Conservation (phyloP, 2,113 vertebrate genomes). For the Cranoglanis bouderius region DNA sequence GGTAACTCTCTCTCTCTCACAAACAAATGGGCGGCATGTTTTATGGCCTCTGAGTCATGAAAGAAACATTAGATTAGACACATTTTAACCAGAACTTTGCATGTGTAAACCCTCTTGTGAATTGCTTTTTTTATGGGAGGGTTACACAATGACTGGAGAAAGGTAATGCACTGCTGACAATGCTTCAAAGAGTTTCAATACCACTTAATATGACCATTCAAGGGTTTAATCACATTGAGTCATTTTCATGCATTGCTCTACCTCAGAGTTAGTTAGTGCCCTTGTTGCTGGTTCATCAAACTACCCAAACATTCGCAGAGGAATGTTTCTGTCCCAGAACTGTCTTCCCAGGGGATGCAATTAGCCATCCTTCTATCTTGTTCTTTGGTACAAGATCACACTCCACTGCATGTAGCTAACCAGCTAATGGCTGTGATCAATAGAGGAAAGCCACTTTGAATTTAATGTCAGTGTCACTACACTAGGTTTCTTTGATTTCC, state of each 20-base stretch:
- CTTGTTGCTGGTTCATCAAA: conserved; percentile 45
- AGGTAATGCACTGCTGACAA: conserved; percentile 13
- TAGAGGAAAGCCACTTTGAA: background rate
- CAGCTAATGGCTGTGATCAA: background rate
- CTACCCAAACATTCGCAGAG: conserved; percentile 5
- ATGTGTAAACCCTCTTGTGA: background rate
- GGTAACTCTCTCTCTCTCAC: conserved; percentile 13
- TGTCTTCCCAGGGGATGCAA: conserved; percentile 47
- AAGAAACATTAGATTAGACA: conserved; percentile 3
- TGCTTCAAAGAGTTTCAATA: background rate
- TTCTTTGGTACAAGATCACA: conserved; percentile 45
- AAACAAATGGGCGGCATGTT: conserved; percentile 19
- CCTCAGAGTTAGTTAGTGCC: background rate
- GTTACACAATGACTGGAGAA: background rate
- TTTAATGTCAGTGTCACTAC: background rate
- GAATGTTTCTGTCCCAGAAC: conserved; percentile 36
- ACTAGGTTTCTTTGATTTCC: background rate
- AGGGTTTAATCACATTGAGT: conserved; percentile 11
- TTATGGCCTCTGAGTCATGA: conserved; percentile 26
- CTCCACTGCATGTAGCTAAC: conserved; percentile 7
- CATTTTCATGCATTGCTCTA: conserved; percentile 22
- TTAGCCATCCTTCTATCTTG: conserved; percentile 40
- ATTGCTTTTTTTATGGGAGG: background rate
- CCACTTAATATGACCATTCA: conserved; percentile 9
- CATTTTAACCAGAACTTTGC: background rate